Percentiles rank a stretch among this genome's conserved stretches.
phyloP scores from a whole-genome alignment of 2,797 vertebrate species.

The Syndactyla subalaris region DNA sequence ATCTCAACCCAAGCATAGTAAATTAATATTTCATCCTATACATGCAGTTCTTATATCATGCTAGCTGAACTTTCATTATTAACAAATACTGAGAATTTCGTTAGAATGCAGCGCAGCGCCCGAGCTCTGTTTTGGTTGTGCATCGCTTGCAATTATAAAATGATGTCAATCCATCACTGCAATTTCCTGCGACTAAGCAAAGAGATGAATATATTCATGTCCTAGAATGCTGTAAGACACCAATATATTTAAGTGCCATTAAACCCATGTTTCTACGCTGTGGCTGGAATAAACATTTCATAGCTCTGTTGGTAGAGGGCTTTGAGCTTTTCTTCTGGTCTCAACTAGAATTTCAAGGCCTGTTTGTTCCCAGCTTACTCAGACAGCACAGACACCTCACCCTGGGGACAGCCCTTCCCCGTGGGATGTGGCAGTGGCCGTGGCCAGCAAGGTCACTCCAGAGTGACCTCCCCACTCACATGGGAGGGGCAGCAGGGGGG shows the following conservation, averaged over 20 bases:
- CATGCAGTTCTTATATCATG: constrained; percentile 1
- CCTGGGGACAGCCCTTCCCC: background rate
- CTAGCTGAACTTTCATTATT: background rate
- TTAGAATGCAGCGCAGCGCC: background rate
- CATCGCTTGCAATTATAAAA: background rate
- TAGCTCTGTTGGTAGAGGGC: background rate
- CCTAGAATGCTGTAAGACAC: background rate
- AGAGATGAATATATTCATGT: constrained; percentile 1
- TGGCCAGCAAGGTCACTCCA: background rate
- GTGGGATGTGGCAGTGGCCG: accelerated
- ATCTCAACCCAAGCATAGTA: constrained; percentile 30
- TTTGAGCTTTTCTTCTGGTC: background rate
- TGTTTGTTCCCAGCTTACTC: background rate
- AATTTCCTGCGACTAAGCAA: background rate
- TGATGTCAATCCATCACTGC: constrained; percentile 37
- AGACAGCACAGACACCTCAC: background rate
- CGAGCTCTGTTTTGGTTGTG: background rate
- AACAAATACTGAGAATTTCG: background rate
- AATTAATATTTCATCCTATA: constrained; percentile 57
- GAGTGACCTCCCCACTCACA: background rate
- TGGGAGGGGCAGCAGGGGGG: background rate
- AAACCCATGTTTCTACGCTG: background rate
- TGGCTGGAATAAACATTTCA: background rate
- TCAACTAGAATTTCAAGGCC: background rate
- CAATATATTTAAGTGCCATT: constrained; percentile 19